phyloP scores from a whole-genome alignment of 92 coral and sea anemone genomes.

The Parazoanthus swiftii region DNA sequence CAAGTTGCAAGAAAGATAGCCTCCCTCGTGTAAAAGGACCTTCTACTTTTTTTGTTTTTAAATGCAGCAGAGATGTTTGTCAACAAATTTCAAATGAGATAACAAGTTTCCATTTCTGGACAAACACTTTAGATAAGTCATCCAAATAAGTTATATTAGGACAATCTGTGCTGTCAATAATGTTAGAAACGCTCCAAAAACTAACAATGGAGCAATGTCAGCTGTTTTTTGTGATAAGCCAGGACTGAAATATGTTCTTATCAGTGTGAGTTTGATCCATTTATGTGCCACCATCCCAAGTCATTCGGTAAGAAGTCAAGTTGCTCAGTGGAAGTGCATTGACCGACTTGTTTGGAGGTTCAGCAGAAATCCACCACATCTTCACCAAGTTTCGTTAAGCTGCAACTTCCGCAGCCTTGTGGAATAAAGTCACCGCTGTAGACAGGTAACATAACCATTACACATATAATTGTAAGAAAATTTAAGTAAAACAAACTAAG shows the following conservation, averaged over 20 bases:
- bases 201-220: background rate
- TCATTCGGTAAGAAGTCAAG: background rate
- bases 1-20: no score
- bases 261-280: background rate
- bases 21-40: no score
- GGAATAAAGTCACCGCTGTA: slow-evolving; percentile 27
- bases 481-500: background rate
- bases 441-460: background rate
- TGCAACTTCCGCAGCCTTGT: slow-evolving; percentile 11
- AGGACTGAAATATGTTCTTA: background rate
- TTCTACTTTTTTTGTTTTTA: no score
- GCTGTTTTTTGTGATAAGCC: background rate
- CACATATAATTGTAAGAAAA: background rate
- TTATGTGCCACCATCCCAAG: background rate
- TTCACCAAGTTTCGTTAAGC: background rate
- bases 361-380: background rate
- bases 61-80: no score
- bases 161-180: no score
- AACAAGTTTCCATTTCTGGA: no score
- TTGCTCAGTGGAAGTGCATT: background rate
- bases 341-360: background rate
- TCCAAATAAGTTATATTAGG: no score
- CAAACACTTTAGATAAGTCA: no score
- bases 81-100: no score
- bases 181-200: background rate